phyloP scores from a whole-genome alignment of 2,888 invertebrate species.

The Horisme vitalbata region DNA sequence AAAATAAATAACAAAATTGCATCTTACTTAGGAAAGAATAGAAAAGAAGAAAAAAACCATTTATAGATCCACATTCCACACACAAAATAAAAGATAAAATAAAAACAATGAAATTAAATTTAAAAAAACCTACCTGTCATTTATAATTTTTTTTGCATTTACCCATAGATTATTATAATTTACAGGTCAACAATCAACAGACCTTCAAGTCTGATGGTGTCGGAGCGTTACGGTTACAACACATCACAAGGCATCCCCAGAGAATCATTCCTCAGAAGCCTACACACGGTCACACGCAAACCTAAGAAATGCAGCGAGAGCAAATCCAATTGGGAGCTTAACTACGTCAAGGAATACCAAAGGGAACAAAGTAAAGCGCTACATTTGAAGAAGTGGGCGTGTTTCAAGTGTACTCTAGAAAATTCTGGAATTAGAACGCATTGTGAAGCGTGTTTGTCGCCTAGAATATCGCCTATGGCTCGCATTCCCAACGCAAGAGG shows the following conservation, averaged over 20 bases:
- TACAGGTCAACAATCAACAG: slow-evolving; percentile 68
- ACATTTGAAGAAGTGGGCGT: slow-evolving; percentile 85
- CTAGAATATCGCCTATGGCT: slow-evolving; percentile 73
- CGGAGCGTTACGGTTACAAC: slow-evolving; percentile 69
- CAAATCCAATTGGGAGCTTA: slow-evolving; percentile 76
- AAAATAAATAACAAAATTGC: too few species aligned
- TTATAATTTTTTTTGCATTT: too few species aligned
- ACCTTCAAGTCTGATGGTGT: slow-evolving; percentile 84
- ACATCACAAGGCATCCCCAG: slow-evolving; percentile 58
- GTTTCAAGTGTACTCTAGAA: slow-evolving; percentile 89
- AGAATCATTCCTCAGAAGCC: slow-evolving; percentile 70
- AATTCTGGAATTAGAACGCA: slow-evolving; percentile 86
- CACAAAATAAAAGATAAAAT: too few species aligned
- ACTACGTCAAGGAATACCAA: slow-evolving; percentile 75
- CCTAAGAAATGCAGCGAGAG: slow-evolving; percentile 73
- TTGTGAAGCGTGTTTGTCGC: slow-evolving; percentile 90
- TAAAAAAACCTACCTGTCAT: too few species aligned
- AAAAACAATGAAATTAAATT: too few species aligned
- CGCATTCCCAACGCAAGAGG: slow-evolving; percentile 70
- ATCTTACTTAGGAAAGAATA: too few species aligned
- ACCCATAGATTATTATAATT: not conserved
- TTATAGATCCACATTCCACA: too few species aligned
- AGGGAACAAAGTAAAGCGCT: slow-evolving; percentile 68
- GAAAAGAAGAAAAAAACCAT: too few species aligned
- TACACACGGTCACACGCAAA: slow-evolving; percentile 74